phyloP scores from a whole-genome alignment of 2,113 vertebrate species.

The Rynchops niger region DNA sequence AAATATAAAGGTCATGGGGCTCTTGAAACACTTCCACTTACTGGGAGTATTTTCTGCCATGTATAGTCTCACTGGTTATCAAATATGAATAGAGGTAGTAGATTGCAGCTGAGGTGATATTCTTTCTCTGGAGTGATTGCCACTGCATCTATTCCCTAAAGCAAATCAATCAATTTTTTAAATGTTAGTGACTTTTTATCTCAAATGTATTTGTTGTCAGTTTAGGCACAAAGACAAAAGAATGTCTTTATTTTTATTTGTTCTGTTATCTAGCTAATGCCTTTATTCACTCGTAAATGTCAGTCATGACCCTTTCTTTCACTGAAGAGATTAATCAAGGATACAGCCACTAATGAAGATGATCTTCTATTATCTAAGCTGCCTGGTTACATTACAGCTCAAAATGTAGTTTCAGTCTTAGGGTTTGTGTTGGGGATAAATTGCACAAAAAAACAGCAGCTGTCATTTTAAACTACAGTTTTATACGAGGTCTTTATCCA shows the following conservation, averaged over 20 bases:
- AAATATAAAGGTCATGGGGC: neutral
- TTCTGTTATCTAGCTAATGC: neutral
- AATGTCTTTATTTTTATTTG: neutral
- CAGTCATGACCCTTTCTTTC: neutral
- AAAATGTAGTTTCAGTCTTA: neutral
- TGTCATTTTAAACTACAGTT: neutral
- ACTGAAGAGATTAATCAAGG: conserved; percentile 20
- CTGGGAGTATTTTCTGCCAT: neutral
- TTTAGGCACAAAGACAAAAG: neutral
- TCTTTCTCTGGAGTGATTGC: neutral
- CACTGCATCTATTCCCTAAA: neutral
- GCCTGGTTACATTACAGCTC: neutral
- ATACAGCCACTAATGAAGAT: conserved; percentile 22
- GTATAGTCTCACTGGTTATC: neutral
- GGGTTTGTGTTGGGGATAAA: neutral
- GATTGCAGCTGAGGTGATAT: neutral
- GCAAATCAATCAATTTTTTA: neutral
- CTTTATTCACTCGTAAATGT: conserved; percentile 7
- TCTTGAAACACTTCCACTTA: neutral
- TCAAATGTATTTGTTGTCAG: neutral
- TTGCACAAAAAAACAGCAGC: neutral
- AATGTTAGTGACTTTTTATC: neutral
- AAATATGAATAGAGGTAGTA: neutral
- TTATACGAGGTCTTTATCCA: neutral
- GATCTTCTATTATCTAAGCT: conserved; percentile 19